These are phyloP conservation scores for Silurus asotus DNA, from an alignment of 2,113 vertebrate genomes.

Conservation along the genomic window DNA sequence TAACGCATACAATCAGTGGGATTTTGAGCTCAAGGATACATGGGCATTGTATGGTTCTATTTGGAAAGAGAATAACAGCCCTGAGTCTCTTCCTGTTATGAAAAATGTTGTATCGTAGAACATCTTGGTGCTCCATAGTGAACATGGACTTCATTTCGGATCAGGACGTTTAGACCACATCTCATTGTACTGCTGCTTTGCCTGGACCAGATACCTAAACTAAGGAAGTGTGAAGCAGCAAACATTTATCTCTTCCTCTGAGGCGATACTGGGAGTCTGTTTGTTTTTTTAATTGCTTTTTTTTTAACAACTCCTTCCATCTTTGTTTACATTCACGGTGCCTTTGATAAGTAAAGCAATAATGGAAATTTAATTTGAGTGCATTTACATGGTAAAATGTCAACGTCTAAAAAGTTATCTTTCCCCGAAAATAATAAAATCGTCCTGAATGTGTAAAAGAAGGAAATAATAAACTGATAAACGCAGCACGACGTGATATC, in stretches of 20 bases:
- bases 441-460: conserved; percentile 21
- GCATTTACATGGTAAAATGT: conserved; percentile 56
- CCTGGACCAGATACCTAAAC: neutral
- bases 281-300: conserved; percentile 68
- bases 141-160: neutral
- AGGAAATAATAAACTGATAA: conserved; percentile 8
- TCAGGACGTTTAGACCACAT: neutral
- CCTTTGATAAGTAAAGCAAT: conserved; percentile 60
- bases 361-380: conserved; percentile 66
- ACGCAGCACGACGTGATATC: neutral
- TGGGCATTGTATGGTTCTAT: neutral
- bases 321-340: conserved; percentile 63
- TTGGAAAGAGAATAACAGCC: neutral
- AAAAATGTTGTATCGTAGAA: neutral
- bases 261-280: conserved; percentile 54
- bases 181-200: neutral
- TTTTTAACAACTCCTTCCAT: conserved; percentile 55
- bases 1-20: neutral
- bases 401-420: conserved; percentile 36
- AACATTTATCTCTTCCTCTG: conserved; percentile 56
- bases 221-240: conserved; percentile 16
- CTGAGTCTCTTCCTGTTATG: neutral
- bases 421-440: conserved; percentile 20
- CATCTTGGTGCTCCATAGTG: neutral
- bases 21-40: neutral